Evolutionary conservation across 1,140 invertebrate species (phyloP).

Genomic region (Drosophila erecta): DNA sequence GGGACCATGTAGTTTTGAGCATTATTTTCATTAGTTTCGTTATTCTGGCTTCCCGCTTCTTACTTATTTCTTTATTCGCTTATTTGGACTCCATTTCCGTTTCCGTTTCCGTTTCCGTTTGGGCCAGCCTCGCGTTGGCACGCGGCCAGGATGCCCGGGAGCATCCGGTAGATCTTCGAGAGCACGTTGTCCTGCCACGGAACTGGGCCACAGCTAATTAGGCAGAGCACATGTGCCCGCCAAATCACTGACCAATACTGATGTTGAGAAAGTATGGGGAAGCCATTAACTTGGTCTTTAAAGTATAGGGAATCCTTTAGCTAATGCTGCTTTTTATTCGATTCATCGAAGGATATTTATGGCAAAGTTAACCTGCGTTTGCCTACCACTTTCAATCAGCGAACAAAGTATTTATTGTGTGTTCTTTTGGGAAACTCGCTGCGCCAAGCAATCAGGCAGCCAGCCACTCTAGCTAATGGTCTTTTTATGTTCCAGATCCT

Average conservation of each 20-base stretch:
- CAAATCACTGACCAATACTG: conserved; percentile 17
- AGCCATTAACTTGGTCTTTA: not conserved
- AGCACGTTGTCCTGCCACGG: conserved; percentile 14
- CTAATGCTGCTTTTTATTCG: too few relatives aligned
- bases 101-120: conserved; percentile 39
- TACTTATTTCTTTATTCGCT: conserved; percentile 31
- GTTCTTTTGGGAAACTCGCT: conserved; percentile 5
- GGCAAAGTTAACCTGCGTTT: not conserved
- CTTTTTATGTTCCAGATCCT: conserved; percentile 36
- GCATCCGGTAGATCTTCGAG: not conserved
- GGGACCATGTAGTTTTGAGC: conserved; percentile 28
- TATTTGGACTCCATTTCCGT: conserved; percentile 39
- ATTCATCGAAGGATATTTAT: not conserved
- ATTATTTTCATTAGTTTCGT: conserved; percentile 48
- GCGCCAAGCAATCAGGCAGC: conserved; percentile 33
- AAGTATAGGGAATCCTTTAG: too few relatives aligned
- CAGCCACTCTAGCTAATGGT: conserved; percentile 41
- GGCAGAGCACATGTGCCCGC: conserved; percentile 20
- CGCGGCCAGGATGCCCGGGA: conserved; percentile 10
- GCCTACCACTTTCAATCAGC: conserved; percentile 30
- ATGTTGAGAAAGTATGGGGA: not conserved
- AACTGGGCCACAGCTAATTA: conserved; percentile 42
- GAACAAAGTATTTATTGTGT: conserved; percentile 30
- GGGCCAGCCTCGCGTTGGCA: conserved; percentile 17
- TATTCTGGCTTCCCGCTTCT: conserved; percentile 31